These are phyloP conservation scores for Lithobates sylvaticus DNA, from an alignment of 2,797 vertebrate species.

Conservation along the genomic window DNA sequence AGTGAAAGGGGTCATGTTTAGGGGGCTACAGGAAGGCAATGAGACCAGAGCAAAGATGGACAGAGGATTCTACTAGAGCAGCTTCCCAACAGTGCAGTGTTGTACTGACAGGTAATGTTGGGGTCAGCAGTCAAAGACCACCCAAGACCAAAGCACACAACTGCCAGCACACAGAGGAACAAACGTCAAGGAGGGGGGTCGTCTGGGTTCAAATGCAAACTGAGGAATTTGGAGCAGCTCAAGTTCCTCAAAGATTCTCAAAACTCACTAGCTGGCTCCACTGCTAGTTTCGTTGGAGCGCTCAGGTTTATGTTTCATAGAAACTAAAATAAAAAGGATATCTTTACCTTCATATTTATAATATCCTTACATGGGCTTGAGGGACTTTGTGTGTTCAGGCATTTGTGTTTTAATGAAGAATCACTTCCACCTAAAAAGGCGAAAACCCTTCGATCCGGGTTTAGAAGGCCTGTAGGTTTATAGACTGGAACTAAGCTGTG, in stretches of 20 bases:
- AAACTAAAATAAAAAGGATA: no score
- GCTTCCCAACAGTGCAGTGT: not conserved
- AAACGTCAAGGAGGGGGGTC: not conserved
- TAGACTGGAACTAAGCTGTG: no score
- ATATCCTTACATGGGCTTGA: no score
- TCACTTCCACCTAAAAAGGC: no score
- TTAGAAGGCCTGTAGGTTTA: no score
- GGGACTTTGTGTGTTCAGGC: no score
- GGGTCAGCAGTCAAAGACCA: not conserved
- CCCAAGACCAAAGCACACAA: not conserved
- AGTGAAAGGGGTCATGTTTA: no score
- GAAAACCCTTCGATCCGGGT: no score
- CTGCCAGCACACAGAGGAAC: not conserved
- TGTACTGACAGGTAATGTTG: not conserved
- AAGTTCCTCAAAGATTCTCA: not conserved
- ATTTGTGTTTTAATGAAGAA: no score
- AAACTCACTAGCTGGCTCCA: not conserved
- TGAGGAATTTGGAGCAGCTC: not conserved
- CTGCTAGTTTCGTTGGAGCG: not conserved
- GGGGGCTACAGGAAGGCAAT: no score
- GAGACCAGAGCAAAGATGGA: not conserved
- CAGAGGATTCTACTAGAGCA: not conserved
- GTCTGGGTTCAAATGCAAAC: slow-evolving; percentile 6
- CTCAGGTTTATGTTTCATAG: no score
- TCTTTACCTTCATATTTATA: no score